These are phyloP conservation scores for Rhincodon typus DNA, from an alignment of 2,797 vertebrate species.

Conservation along the genomic window DNA sequence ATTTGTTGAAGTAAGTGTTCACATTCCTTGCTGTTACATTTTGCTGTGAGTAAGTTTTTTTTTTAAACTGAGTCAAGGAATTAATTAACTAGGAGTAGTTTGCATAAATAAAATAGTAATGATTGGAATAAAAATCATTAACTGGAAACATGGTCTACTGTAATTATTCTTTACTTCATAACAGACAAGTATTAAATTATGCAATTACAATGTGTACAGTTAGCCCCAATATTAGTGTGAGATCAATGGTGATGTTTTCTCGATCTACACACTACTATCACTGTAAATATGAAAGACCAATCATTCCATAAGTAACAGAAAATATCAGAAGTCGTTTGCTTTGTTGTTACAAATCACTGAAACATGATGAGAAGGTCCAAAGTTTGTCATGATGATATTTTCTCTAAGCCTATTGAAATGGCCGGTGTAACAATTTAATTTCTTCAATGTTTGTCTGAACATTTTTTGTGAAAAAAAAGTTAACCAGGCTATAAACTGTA, in stretches of 20 bases:
- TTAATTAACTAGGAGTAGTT: background rate
- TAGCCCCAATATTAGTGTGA: background rate
- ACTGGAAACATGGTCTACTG: background rate
- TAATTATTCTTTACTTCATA: background rate
- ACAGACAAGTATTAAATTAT: background rate
- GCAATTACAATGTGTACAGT: background rate
- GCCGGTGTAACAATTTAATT: background rate
- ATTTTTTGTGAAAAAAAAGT: too few relatives aligned
- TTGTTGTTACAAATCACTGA: background rate
- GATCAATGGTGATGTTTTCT: background rate
- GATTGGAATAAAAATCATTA: background rate
- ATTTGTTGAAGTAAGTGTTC: background rate
- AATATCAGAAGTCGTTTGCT: background rate
- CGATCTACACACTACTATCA: background rate
- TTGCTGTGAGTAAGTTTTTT: background rate
- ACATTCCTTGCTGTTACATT: background rate
- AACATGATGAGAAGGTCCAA: background rate
- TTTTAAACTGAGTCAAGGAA: background rate
- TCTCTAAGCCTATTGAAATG: background rate
- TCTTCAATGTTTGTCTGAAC: background rate
- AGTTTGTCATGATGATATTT: background rate
- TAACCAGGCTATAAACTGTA: background rate
- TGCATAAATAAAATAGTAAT: background rate
- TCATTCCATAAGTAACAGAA: background rate
- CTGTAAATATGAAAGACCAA: background rate